Evolutionary conservation across 2,797 vertebrate genomes (phyloP), one percentile per base, ranked within the genome.

Genomic region (Sebastiscus tertius): DNA sequence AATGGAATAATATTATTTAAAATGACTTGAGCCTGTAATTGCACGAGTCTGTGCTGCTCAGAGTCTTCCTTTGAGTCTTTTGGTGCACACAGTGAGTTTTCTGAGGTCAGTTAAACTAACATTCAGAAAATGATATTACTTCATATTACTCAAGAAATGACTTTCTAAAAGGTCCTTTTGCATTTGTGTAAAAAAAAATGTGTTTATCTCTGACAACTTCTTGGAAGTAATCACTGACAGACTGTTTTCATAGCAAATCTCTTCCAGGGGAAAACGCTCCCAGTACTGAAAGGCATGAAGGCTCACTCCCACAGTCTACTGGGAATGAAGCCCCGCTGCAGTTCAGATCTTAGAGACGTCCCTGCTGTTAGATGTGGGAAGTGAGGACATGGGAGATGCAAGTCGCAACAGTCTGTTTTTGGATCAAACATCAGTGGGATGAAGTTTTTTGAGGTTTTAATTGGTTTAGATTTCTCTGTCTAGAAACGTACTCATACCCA

Each of bases 131-230:
- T 49, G 1, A 80, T 85, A 75, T 75, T 33, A 59, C 4, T 78
- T 12, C 7, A 24, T 7, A 79, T 59, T 62, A 34, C 62, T 49
- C 1, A 1, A 55, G 61, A 26, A 64, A 79, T 56, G 70, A 49
- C 16, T 64, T 60, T 71, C 12, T 61, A 58, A 69, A 72, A 69
- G 66, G 10, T 42, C 27, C 42, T 67, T 80, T 46, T 65, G 76
- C 77, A 56, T 42, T 60, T 34, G 60, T n/a, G 52, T 64, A 64
- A 62, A 65, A 59, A 59, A 59, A 83, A 84, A 80, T n/a, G 9
- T 72, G 34, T 86, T 87, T 87, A 79, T 39, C 55, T 73, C 1
- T 82, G 84, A 88, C 78, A 88, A 60, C 55, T 66, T 80, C 52
- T 86, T 52, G 81, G 79, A 83, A 84, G 65, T 59, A 36, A 60